Percentiles rank a stretch among this genome's conserved stretches.
Evolutionary conservation across 53 echinoderm and acorn worm genomes (phyloP).

Genomic region (Crossaster papposus): DNA sequence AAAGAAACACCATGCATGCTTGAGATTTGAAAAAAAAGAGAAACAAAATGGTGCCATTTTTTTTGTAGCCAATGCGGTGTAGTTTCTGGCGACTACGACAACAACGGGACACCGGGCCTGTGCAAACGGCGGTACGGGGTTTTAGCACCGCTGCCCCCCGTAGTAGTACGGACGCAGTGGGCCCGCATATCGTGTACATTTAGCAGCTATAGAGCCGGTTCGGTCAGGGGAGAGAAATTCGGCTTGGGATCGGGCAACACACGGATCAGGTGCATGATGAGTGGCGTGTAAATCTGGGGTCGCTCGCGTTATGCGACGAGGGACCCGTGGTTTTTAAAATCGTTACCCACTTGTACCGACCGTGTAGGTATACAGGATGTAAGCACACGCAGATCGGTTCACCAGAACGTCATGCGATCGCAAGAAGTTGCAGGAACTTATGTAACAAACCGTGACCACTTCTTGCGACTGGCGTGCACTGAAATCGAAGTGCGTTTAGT

Average conservation of each 20-base stretch:
- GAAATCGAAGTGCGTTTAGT: not conserved
- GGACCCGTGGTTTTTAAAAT: not conserved
- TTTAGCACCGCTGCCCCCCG: slow-evolving; percentile 5
- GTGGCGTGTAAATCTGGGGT: not conserved
- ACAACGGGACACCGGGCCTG: not conserved
- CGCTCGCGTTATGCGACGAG: slow-evolving; percentile 1
- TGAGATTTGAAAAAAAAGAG: not conserved
- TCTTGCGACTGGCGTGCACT: not conserved
- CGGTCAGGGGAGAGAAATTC: not conserved
- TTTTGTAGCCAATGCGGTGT: not conserved
- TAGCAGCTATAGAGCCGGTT: not conserved
- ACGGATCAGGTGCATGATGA: slow-evolving; percentile 4
- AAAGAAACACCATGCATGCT: not conserved
- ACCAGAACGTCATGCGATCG: not conserved
- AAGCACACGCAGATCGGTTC: not conserved
- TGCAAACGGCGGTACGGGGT: not conserved
- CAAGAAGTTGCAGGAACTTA: not conserved
- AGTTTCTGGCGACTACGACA: not conserved
- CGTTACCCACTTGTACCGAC: not conserved
- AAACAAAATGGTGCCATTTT: not conserved
- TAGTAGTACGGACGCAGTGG: not conserved
- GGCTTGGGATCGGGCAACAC: not conserved
- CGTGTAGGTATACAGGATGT: not conserved
- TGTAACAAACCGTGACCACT: not conserved
- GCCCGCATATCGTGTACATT: not conserved